Evolutionary conservation across 92 coral and sea anemone genomes (phyloP).

Genomic region (Bergia puertoricense): DNA sequence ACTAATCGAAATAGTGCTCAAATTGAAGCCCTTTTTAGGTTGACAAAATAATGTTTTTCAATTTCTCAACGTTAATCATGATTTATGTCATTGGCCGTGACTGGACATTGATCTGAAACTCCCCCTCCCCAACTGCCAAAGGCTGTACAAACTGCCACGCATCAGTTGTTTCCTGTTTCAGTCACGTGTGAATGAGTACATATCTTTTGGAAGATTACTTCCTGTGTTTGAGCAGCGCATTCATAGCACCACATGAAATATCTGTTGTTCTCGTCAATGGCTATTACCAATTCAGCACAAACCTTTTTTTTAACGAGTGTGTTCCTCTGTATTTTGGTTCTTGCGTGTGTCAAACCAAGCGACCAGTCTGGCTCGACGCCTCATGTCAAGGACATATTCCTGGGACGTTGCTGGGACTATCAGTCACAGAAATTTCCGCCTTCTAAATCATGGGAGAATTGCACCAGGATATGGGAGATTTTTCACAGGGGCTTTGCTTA

Average conservation of each 20-base stretch:
- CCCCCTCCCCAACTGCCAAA: too few relatives aligned
- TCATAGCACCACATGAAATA: neutral
- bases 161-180: neutral
- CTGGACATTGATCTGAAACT: too few relatives aligned
- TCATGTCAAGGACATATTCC: conserved; percentile 17
- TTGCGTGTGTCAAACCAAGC: neutral
- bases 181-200: neutral
- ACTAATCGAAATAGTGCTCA: too few relatives aligned
- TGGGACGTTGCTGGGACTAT: conserved; percentile 29
- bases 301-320: neutral
- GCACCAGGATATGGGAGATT: conserved; percentile 10
- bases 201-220: neutral
- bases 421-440: conserved; percentile 3
- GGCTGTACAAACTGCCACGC: neutral
- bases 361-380: conserved; percentile 10
- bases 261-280: neutral
- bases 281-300: neutral
- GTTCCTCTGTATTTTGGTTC: neutral
- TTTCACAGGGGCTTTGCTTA: conserved; percentile 5
- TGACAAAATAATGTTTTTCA: too few relatives aligned
- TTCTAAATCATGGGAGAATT: neutral
- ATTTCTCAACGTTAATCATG: too few relatives aligned
- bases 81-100: too few relatives aligned
- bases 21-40: too few relatives aligned
- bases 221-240: neutral